phyloP scores from a whole-genome alignment of 1,140 invertebrate species.

The Drosophila tani region DNA sequence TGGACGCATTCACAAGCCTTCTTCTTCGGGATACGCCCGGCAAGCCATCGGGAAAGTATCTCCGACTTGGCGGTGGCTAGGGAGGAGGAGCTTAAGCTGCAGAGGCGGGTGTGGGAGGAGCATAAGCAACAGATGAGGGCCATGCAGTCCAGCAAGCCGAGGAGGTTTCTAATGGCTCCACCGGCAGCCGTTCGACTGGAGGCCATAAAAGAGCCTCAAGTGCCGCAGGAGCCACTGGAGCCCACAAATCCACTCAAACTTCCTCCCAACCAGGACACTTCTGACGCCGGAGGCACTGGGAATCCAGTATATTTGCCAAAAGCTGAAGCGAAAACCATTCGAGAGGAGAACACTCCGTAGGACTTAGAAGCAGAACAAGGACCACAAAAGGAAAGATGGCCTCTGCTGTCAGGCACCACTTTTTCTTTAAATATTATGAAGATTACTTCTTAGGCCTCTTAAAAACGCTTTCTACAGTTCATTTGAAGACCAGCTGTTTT shows the following conservation, averaged over 20 bases:
- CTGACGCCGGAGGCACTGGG: background rate
- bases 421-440: background rate
- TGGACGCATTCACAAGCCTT: background rate
- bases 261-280: background rate
- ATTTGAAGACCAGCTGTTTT: background rate
- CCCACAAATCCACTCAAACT: background rate
- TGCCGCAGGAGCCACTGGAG: background rate
- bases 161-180: constrained; percentile 42
- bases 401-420: background rate
- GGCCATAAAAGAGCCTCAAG: background rate
- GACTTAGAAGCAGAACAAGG: background rate
- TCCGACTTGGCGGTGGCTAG: constrained; percentile 17
- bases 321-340: background rate
- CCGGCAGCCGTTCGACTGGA: constrained; percentile 42
- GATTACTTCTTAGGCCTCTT: too few species aligned
- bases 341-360: background rate
- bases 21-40: constrained; percentile 46
- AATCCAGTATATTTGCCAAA: background rate
- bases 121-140: constrained; percentile 16
- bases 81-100: constrained; percentile 52
- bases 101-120: constrained; percentile 56
- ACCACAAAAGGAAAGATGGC: too few species aligned
- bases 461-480: background rate
- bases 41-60: constrained; percentile 10
- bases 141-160: constrained; percentile 9